Conservation (phyloP, 1,140 invertebrate species). For the Campodea augens region DNA sequence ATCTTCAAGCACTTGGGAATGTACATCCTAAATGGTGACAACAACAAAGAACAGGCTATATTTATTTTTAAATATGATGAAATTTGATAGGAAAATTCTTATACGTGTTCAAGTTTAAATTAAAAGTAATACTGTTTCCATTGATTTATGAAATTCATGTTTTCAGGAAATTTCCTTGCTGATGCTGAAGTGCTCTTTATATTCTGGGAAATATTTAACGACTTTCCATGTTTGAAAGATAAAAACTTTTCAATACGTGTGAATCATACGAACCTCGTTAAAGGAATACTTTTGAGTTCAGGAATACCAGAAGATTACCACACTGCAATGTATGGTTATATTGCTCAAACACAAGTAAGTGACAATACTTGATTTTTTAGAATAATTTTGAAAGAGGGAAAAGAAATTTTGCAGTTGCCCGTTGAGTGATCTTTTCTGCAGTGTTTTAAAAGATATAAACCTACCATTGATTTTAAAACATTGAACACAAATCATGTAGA, state of each 20-base stretch:
- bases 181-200: conserved; percentile 72
- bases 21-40: too few relatives aligned
- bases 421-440: too few relatives aligned
- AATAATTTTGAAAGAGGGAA: too few relatives aligned
- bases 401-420: too few relatives aligned
- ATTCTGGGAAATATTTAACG: conserved; percentile 51
- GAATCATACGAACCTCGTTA: conserved; percentile 62
- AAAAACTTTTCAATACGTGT: conserved; percentile 53
- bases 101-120: neutral
- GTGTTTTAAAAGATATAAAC: too few relatives aligned
- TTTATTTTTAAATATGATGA: too few relatives aligned
- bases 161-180: conserved; percentile 41
- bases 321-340: neutral
- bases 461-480: too few relatives aligned
- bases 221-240: conserved; percentile 42
- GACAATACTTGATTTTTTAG: too few relatives aligned
- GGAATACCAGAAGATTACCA: conserved; percentile 54
- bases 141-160: conserved; percentile 7
- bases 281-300: conserved; percentile 56
- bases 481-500: too few relatives aligned
- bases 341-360: too few relatives aligned
- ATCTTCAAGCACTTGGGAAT: too few relatives aligned
- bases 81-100: neutral
- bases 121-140: neutral
- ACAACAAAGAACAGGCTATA: too few relatives aligned